Evolutionary conservation across 1,140 invertebrate species (phyloP), one percentile per base, ranked within the genome.

Genomic region (Portunus trituberculatus): DNA sequence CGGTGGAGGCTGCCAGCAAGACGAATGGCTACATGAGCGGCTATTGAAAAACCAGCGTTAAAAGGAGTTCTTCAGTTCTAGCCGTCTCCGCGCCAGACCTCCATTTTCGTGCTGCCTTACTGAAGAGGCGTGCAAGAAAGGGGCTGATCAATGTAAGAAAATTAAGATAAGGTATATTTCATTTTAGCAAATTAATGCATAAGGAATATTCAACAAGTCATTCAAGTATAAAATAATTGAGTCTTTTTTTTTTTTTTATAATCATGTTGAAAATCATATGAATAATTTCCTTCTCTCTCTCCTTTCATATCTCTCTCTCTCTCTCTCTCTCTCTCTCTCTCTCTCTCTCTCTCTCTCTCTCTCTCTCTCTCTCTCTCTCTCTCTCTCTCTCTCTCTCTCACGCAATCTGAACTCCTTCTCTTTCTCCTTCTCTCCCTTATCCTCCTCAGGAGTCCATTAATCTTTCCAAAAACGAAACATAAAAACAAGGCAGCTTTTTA

Each of bases 11-110:
- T 92, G 91, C 83, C 91, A 92, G 67, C 32, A 92, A 92, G 91
- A 92, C 67, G 91, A 45, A 92, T 83, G 31, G 67, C 91, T 92
- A 92, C 91, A 92, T 83, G 91, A 92, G 59, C 48, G 48, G 28
- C 91, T 92, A 92, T 92, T 92, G 91, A 92, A 83, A 91, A 83
- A 83, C 67, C 67, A 83, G 91, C 52, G 67, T 83, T 83, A 92
- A 92, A 91, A 92, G 91, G 59, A 39, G 67, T 32, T 46, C 52
- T 82, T 76, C 12, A 45, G 59, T 92, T 76, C 91, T n/a, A 14
- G 0, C 89, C 89, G 52, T 91, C 45, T 14, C 31, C 45, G 28
- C 3, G 28, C 32, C 20, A n/a, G 67, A 76, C 16, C 67, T n/a
- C 20, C 67, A n/a, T 76, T 76, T 76, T 76, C 67, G 16, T 76